Percentiles rank a stretch among this genome's conserved stretches.
These are phyloP conservation scores for Zosterops japonicus DNA, from an alignment of 2,113 vertebrate genomes.

Conservation along the genomic window DNA sequence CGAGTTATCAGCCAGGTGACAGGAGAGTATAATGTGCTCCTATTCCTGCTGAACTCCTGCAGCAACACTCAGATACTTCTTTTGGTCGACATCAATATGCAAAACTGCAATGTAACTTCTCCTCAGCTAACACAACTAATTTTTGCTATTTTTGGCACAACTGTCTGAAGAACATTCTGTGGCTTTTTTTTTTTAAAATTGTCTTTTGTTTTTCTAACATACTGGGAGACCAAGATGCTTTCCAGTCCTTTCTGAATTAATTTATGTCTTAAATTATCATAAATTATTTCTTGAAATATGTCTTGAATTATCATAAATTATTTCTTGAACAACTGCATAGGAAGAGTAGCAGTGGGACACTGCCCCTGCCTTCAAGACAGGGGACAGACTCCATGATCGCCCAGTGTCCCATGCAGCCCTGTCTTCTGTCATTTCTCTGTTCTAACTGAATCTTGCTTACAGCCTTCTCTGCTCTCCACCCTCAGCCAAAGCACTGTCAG, in stretches of 20 bases:
- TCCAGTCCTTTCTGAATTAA: conserved; percentile 35
- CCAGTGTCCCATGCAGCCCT: no score
- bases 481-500: no score
- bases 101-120: background rate
- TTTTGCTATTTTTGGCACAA: conserved; percentile 43
- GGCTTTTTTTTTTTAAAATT: background rate
- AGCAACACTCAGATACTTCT: background rate
- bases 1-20: background rate
- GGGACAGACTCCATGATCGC: no score
- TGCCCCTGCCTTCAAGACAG: no score
- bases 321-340: no score
- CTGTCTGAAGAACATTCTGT: conserved; percentile 34
- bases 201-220: conserved; percentile 57
- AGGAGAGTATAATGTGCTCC: background rate
- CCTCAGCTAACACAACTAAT: background rate
- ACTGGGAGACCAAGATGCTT: conserved; percentile 12
- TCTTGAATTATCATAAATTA: no score
- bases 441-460: no score
- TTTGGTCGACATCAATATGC: background rate
- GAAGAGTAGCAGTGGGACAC: no score
- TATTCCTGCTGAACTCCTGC: background rate
- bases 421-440: no score
- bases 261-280: background rate
- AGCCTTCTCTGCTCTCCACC: no score
- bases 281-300: background rate